These are phyloP conservation scores for Drosophila azteca DNA, from an alignment of 1,140 invertebrate genomes.

Conservation along the genomic window DNA sequence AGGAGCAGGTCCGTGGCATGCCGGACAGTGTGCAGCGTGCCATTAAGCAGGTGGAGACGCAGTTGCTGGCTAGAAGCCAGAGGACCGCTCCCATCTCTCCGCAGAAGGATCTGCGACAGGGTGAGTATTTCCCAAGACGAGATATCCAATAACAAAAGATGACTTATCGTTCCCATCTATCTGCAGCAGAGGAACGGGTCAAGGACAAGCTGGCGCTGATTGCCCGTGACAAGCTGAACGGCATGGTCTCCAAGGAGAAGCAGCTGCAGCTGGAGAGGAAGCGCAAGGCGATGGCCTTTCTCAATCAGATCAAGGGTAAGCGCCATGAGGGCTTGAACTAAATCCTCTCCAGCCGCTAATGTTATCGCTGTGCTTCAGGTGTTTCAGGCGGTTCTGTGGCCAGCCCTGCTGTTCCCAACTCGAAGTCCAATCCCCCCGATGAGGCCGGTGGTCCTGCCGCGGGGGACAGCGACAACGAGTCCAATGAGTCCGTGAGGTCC, in stretches of 20 bases:
- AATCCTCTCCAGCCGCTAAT: neutral
- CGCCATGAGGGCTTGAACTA: neutral
- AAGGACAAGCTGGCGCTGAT: conserved; percentile 87
- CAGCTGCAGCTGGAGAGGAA: conserved; percentile 90
- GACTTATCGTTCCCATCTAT: neutral
- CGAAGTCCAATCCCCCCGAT: conserved; percentile 9
- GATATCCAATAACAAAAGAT: neutral
- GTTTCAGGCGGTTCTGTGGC: conserved; percentile 24
- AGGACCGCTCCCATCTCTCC: conserved; percentile 35
- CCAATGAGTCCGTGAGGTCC: conserved; percentile 75
- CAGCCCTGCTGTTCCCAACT: neutral
- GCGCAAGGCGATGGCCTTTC: conserved; percentile 87
- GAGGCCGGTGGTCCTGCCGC: conserved; percentile 8
- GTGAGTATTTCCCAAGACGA: conserved; percentile 12
- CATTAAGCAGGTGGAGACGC: conserved; percentile 77
- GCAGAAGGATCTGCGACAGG: conserved; percentile 71
- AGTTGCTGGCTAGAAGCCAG: conserved; percentile 63
- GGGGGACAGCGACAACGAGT: conserved; percentile 48
- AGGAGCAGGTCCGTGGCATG: conserved; percentile 48
- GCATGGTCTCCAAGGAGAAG: conserved; percentile 86
- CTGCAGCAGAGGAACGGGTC: conserved; percentile 86
- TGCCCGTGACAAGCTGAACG: conserved; percentile 86
- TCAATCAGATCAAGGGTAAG: conserved; percentile 86
- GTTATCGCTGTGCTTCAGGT: conserved; percentile 6
- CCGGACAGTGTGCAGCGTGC: conserved; percentile 79